Percentiles rank a stretch among this genome's conserved stretches.
Evolutionary conservation across 2,797 vertebrate species (phyloP).

Genomic region (Chiloscyllium punctatum): DNA sequence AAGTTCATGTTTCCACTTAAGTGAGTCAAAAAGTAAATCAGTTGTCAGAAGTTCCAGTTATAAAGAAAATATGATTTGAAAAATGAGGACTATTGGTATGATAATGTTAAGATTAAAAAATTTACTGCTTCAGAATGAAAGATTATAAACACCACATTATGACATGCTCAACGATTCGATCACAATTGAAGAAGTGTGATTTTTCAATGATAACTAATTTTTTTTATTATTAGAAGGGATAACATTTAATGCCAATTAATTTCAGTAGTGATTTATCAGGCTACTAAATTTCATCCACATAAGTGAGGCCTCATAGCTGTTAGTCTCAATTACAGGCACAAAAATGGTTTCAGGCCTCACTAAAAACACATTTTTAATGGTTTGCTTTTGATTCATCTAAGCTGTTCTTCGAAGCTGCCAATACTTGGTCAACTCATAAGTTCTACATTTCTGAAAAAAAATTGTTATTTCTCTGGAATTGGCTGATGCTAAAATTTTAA

Average conservation of each 20-base stretch:
- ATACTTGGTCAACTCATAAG: not conserved
- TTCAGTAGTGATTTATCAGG: slow-evolving; percentile 15
- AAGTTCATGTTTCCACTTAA: slow-evolving; percentile 21
- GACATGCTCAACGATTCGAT: slow-evolving; percentile 4
- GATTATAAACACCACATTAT: slow-evolving; percentile 30
- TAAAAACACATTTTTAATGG: not conserved
- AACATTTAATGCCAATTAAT: slow-evolving; percentile 25
- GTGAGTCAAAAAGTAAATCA: slow-evolving; percentile 5
- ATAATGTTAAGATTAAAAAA: slow-evolving; percentile 10
- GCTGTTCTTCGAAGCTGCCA: not conserved
- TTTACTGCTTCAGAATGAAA: slow-evolving; percentile 13
- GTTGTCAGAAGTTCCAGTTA: not conserved
- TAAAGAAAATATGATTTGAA: slow-evolving; percentile 20
- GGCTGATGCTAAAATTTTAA: not conserved
- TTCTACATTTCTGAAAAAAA: not conserved
- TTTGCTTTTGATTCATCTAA: slow-evolving; percentile 2
- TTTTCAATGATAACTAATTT: slow-evolving; percentile 15
- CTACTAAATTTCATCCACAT: slow-evolving; percentile 2
- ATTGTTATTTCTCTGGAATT: not conserved
- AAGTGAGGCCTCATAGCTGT: not conserved
- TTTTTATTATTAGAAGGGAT: slow-evolving; percentile 19
- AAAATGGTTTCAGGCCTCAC: not conserved
- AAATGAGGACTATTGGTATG: slow-evolving; percentile 10
- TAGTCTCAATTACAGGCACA: not conserved
- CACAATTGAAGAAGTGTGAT: not conserved